Conservation (phyloP, 2,888 invertebrate species). For the Thysanoteuthis rhombus region DNA sequence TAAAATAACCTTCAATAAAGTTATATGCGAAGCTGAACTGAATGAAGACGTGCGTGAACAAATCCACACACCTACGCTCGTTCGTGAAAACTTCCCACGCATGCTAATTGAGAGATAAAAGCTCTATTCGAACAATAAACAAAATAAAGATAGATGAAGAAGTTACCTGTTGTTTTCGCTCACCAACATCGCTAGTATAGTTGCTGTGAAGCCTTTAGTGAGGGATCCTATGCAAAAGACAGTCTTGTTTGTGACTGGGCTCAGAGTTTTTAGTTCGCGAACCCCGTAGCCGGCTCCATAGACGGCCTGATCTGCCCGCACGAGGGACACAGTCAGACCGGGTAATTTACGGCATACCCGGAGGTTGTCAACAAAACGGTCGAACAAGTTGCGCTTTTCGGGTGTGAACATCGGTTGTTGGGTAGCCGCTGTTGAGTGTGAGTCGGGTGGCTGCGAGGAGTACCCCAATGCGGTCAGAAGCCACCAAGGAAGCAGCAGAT, state of each 20-base stretch:
- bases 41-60: too few relatives aligned
- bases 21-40: too few relatives aligned
- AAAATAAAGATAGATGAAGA: not conserved
- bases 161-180: slow-evolving; percentile 31
- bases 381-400: slow-evolving; percentile 26
- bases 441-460: not conserved
- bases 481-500: slow-evolving; percentile 26
- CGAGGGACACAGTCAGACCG: slow-evolving; percentile 41
- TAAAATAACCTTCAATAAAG: not conserved
- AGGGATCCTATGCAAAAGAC: slow-evolving; percentile 35
- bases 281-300: slow-evolving; percentile 32
- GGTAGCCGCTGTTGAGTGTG: not conserved
- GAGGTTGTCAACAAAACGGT: slow-evolving; percentile 27
- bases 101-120: not conserved
- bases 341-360: slow-evolving; percentile 39
- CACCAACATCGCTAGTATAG: slow-evolving; percentile 33
- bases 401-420: not conserved
- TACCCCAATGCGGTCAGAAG: not conserved
- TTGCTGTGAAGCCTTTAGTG: slow-evolving; percentile 36
- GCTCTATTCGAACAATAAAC: not conserved
- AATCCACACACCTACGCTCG: too few relatives aligned
- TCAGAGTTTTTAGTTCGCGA: not conserved
- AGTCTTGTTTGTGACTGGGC: slow-evolving; percentile 32
- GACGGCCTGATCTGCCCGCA: slow-evolving; percentile 36
- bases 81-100: too few relatives aligned